Evolutionary conservation across 2,797 vertebrate genomes (phyloP).

Genomic region (Zalophus californianus): DNA sequence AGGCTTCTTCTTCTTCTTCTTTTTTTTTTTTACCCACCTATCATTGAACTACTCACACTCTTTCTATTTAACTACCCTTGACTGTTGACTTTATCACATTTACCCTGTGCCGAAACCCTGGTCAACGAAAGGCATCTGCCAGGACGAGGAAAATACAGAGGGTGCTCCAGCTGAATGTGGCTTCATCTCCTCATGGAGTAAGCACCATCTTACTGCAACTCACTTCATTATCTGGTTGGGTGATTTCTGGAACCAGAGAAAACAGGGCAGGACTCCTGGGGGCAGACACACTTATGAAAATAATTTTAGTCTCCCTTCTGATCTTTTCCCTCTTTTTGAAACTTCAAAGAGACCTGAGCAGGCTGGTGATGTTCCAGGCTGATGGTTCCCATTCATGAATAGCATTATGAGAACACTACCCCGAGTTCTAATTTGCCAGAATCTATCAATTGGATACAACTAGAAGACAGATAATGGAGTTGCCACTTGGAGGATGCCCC

Average conservation of each 20-base stretch:
- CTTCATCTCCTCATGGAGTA: neutral
- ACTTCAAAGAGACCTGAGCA: slow-evolving; percentile 14
- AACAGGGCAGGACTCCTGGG: neutral
- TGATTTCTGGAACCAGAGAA: slow-evolving; percentile 31
- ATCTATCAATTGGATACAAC: neutral
- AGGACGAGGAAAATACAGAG: neutral
- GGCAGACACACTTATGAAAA: neutral
- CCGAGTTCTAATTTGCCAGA: neutral
- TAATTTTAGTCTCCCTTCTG: slow-evolving; percentile 5
- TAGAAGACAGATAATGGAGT: neutral
- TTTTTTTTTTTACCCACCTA: neutral
- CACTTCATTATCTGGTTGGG: neutral
- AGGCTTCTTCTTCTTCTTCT: neutral
- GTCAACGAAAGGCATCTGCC: neutral
- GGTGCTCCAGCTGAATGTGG: too few species aligned
- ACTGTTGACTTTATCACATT: neutral
- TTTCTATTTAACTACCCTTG: neutral
- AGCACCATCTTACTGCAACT: neutral
- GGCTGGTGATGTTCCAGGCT: neutral
- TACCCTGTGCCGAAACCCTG: neutral
- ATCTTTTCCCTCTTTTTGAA: neutral
- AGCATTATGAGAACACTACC: neutral
- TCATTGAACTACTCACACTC: neutral
- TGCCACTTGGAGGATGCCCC: slow-evolving; percentile 41
- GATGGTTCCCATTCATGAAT: neutral